A percentile compares a stretch with the other conserved stretches of the same genome.
Conservation (phyloP, 2,888 invertebrate genomes). For the Pseudococcus longispinus region DNA sequence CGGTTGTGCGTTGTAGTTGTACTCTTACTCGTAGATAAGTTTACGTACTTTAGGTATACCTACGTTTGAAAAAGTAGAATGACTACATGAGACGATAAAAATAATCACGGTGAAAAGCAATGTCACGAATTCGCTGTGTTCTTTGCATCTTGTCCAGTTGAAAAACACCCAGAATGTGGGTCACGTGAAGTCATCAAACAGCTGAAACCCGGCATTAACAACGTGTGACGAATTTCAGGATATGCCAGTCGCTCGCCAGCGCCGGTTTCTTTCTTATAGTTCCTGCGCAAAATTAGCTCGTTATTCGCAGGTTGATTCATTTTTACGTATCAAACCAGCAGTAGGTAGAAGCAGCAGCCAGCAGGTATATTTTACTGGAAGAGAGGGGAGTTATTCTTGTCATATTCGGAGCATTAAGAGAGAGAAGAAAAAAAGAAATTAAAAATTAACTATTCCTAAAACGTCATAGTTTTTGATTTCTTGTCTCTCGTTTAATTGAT, state of each 20-base stretch:
- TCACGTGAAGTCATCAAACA: constrained; percentile 37
- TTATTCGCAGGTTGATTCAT: background rate
- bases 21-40: background rate
- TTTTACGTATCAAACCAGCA: background rate
- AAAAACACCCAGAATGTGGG: constrained; percentile 28
- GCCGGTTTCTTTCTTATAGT: background rate
- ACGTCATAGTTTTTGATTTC: background rate
- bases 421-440: background rate
- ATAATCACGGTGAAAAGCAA: constrained; percentile 37
- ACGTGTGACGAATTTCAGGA: constrained; percentile 44
- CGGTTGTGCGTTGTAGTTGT: background rate
- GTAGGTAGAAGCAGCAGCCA: too few species aligned
- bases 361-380: too few species aligned
- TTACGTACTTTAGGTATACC: background rate
- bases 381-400: background rate
- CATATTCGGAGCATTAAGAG: background rate
- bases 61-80: constrained; percentile 38
- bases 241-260: constrained; percentile 1
- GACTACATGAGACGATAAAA: constrained; percentile 37
- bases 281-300: constrained; percentile 11
- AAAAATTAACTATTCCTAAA: background rate
- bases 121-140: constrained; percentile 31
- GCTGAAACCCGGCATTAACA: constrained; percentile 13
- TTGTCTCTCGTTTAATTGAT: background rate
- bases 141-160: constrained; percentile 25